Evolutionary conservation across 2,888 invertebrate species (phyloP), one percentile per base, ranked within the genome.

Genomic region (Dynastes maya): DNA sequence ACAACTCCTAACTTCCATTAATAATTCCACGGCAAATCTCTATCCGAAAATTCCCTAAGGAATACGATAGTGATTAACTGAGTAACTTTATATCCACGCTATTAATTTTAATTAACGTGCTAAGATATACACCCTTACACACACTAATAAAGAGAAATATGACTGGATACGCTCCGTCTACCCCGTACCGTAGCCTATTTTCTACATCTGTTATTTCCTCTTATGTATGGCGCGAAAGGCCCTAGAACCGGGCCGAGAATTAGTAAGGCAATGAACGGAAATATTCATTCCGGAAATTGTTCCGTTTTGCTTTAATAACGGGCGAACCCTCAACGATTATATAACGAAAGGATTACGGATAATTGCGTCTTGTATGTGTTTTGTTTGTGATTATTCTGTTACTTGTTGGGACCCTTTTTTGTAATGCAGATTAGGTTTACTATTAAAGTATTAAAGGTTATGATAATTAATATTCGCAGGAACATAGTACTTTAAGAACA

Each of bases 71-170:
- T 72, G 72, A 72, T 72, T 72, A 72, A 72, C 72, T 45, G 16
- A 40, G 58, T 40, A 72, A 58, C 55, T 72, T 72, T 72, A 53
- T 61, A 72, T 72, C 72, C 40, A 13, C 37, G 58, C 58, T 58
- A 61, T 72, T 72, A 58, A 72, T 61, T 72, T 72, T 72, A 72
- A 72, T 72, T 72, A 72, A 22, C 55, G 45, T 45, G 67, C 67
- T 67, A 67, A 67, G 67, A 67, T 67, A 49, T 49, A 67, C 67
- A 49, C 45, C 67, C 67, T 27, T 22, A 49, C 45, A 49, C 45
- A 67, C 67, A 45, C 45, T 67, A 67, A 67, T 67, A 67, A 67
- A 49, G 67, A 49, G 67, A 67, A 67, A 67, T 67, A 45, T 45
- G 22, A 22, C 67, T 67, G 45, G 67, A 67, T 67, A 67, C 27